phyloP scores from a whole-genome alignment of 2,888 invertebrate genomes.

The Bembecia ichneumoniformis region DNA sequence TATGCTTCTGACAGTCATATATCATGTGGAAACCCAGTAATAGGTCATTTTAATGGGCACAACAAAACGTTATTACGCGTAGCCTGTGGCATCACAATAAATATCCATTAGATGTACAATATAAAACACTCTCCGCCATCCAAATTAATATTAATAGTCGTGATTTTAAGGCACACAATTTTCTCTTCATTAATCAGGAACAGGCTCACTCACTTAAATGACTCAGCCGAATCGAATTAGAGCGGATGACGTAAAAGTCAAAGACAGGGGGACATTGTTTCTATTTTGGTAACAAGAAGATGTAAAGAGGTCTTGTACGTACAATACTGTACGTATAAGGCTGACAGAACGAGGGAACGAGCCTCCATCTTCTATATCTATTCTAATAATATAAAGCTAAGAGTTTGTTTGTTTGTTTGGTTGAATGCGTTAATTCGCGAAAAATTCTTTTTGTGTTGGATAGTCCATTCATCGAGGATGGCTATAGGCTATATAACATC shows the following conservation, averaged over 20 bases:
- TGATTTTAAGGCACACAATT: slow-evolving; percentile 6
- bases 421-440: no score
- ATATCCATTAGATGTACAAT: slow-evolving; percentile 14
- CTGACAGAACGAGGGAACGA: no score
- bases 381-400: no score
- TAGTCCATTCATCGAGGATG: no score
- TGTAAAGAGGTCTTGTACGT: no score
- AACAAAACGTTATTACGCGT: background rate
- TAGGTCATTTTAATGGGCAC: background rate
- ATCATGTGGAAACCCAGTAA: background rate
- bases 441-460: no score
- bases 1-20: no score
- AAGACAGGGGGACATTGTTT: background rate
- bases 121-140: slow-evolving; percentile 15
- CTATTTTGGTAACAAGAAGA: background rate
- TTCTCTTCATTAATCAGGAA: slow-evolving; percentile 10
- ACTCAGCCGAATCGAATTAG: background rate
- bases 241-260: background rate
- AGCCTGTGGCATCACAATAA: slow-evolving; percentile 2
- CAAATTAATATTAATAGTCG: slow-evolving; percentile 30
- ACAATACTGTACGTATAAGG: no score
- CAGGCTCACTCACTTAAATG: background rate
- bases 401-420: no score
- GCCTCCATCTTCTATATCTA: no score
- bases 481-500: no score